phyloP scores from a whole-genome alignment of 1,140 invertebrate species.

The Macrosteles quadrilineatus region DNA sequence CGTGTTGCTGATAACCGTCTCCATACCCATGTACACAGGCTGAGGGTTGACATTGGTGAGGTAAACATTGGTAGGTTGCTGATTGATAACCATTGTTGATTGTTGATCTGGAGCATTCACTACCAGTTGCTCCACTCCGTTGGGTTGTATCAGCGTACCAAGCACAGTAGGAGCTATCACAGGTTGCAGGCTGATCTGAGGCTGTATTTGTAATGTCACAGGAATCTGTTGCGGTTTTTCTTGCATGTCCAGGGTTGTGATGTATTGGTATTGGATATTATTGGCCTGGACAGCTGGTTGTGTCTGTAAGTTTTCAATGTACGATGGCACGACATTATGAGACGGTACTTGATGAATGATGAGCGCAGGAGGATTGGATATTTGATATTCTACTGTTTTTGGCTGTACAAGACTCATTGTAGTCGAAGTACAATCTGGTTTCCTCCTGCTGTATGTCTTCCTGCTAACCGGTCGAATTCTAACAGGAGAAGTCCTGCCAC shows the following conservation, averaged over 20 bases:
- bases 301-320: constrained; percentile 66
- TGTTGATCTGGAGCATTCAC: constrained; percentile 55
- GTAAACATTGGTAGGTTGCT: constrained; percentile 47
- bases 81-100: constrained; percentile 64
- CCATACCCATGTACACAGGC: constrained; percentile 76
- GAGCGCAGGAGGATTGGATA: constrained; percentile 55
- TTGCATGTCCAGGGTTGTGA: constrained; percentile 65
- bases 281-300: constrained; percentile 59
- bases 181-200: constrained; percentile 53
- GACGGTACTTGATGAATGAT: constrained; percentile 67
- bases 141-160: constrained; percentile 64
- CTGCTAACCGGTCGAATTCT: neutral
- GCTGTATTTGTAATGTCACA: constrained; percentile 43
- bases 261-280: constrained; percentile 71
- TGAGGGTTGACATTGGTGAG: constrained; percentile 57
- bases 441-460: neutral
- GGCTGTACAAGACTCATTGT: neutral
- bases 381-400: constrained; percentile 12
- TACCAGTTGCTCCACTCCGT: constrained; percentile 61
- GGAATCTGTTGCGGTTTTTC: constrained; percentile 61
- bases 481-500: neutral
- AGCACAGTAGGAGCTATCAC: constrained; percentile 55
- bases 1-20: constrained; percentile 82
- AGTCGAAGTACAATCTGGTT: neutral
- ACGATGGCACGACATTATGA: constrained; percentile 65